phyloP scores from a whole-genome alignment of 2,888 invertebrate species.

The Xestoiulus laeticollis region DNA sequence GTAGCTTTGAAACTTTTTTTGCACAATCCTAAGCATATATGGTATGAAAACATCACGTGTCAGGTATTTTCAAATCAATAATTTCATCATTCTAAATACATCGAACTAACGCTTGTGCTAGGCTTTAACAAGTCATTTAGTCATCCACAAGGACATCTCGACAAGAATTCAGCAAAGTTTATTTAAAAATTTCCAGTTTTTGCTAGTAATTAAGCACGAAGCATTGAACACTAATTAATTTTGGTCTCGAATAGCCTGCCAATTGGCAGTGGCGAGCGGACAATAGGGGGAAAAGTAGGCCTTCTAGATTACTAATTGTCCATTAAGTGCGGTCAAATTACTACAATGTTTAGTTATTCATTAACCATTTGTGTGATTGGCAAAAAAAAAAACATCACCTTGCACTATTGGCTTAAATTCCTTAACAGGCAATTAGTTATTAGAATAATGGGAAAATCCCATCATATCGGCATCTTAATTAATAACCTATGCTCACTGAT shows the following conservation, averaged over 20 bases:
- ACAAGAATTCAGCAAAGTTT: background rate
- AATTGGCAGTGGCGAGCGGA: background rate
- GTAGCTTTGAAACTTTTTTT: no score
- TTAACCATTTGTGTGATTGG: background rate
- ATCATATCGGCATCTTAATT: background rate
- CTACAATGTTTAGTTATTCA: background rate
- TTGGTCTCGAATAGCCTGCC: background rate
- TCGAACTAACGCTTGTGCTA: background rate
- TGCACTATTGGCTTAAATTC: conserved; percentile 29
- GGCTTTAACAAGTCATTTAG: background rate
- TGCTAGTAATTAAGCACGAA: background rate
- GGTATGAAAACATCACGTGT: background rate
- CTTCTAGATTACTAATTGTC: conserved; percentile 34
- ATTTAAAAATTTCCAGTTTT: background rate
- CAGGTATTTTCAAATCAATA: background rate
- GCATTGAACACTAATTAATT: conserved; percentile 15
- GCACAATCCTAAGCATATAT: no score
- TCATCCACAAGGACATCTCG: conserved; percentile 6
- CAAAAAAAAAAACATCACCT: conserved; percentile 11
- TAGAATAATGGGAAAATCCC: background rate
- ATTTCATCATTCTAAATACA: background rate
- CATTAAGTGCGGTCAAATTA: conserved; percentile 15
- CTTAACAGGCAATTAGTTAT: background rate
- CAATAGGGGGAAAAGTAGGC: background rate
- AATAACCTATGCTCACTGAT: background rate